Percentiles rank a stretch among this genome's conserved stretches.
Conservation (phyloP, 2,797 vertebrate species). For the Acanthiza pusilla region DNA sequence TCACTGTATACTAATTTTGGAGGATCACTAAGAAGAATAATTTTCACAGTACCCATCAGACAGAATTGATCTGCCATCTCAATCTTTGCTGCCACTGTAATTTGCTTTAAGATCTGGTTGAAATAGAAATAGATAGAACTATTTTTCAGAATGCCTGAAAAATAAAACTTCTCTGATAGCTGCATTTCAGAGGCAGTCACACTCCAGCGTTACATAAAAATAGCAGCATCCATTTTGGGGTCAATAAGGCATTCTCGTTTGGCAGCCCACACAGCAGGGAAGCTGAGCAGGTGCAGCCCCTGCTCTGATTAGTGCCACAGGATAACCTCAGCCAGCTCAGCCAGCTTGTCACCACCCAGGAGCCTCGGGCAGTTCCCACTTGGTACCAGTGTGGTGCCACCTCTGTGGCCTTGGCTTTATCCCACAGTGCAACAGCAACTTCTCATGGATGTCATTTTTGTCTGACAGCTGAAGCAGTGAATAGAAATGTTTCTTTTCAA, state of each 20-base stretch:
- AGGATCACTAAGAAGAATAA: not conserved
- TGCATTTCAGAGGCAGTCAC: not conserved
- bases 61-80: not conserved
- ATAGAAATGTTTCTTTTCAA: not conserved
- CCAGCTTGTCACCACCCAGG: not conserved
- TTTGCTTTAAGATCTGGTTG: not conserved
- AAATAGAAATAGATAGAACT: not conserved
- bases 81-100: not conserved
- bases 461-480: not conserved
- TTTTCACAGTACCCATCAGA: not conserved
- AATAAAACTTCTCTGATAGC: not conserved
- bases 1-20: not conserved
- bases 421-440: not conserved
- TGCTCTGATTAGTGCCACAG: fast-evolving
- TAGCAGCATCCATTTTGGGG: not conserved
- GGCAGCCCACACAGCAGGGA: not conserved
- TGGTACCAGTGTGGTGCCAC: too few relatives aligned
- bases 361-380: not conserved
- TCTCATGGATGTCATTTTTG: not conserved
- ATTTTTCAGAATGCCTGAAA: not conserved
- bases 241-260: not conserved
- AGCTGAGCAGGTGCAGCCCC: not conserved
- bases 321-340: not conserved
- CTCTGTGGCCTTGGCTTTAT: not conserved
- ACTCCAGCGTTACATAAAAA: not conserved